These are phyloP conservation scores for Planiliza haematocheilus DNA, from an alignment of 2,113 vertebrate genomes.

Conservation along the genomic window DNA sequence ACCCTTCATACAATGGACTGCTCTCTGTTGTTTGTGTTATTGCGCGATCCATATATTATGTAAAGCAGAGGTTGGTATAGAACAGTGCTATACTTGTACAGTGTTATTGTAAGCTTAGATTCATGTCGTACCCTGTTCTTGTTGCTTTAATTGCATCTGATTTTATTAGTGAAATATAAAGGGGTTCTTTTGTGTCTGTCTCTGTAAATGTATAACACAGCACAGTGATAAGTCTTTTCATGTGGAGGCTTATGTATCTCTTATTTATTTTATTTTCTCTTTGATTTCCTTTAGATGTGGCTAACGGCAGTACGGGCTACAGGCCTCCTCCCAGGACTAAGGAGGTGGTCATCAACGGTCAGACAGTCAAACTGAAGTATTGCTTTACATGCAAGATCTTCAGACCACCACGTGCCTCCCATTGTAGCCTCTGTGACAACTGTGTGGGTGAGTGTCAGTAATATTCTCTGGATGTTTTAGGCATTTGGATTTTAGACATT, in stretches of 20 bases:
- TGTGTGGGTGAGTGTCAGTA: constrained; percentile 91
- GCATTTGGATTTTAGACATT: too few species aligned
- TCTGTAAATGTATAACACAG: background rate
- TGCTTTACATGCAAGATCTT: constrained; percentile 99
- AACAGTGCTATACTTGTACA: background rate
- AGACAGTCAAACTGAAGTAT: constrained; percentile 97
- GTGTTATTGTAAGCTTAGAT: too few species aligned
- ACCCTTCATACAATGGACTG: background rate
- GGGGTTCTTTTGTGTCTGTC: background rate
- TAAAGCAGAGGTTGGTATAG: background rate
- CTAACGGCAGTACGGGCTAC: constrained; percentile 94
- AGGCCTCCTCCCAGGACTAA: constrained; percentile 96
- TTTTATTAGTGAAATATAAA: background rate
- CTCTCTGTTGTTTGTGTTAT: background rate
- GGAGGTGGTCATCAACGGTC: constrained; percentile 96
- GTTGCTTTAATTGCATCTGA: background rate
- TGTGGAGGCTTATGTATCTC: background rate
- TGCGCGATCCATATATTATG: background rate
- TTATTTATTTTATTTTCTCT: constrained; percentile 5
- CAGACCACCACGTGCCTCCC: constrained; percentile 96
- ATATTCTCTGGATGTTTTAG: background rate
- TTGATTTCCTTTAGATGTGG: constrained; percentile 85
- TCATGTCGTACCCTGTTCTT: background rate
- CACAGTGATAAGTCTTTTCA: background rate
- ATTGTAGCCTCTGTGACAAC: constrained; percentile 99